Evolutionary conservation across 2,888 invertebrate genomes (phyloP).

Genomic region (Catocala sponsa): DNA sequence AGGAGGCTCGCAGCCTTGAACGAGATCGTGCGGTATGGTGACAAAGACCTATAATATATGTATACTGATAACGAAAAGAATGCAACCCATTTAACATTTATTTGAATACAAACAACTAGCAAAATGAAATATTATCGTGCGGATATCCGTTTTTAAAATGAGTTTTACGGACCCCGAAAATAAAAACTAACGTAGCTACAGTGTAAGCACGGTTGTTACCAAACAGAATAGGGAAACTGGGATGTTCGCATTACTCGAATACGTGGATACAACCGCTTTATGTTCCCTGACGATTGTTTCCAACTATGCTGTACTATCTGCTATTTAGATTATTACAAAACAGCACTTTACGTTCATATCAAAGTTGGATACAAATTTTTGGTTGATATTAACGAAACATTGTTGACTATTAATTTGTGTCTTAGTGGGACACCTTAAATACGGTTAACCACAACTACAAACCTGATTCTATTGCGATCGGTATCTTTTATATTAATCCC

Average conservation of each 20-base stretch:
- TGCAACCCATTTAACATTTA: slow-evolving; percentile 34
- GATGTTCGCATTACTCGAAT: slow-evolving; percentile 9
- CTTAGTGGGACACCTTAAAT: neutral
- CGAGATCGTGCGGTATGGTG: no score
- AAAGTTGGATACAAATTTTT: neutral
- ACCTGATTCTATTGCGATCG: no score
- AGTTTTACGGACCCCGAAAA: slow-evolving; percentile 10
- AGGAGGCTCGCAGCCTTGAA: no score
- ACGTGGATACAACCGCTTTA: slow-evolving; percentile 17
- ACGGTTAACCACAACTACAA: no score
- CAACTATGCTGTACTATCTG: slow-evolving; percentile 7
- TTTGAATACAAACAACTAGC: slow-evolving; percentile 32
- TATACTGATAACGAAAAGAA: slow-evolving; percentile 18
- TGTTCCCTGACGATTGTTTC: slow-evolving; percentile 14
- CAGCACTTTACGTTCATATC: neutral
- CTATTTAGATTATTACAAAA: slow-evolving; percentile 8
- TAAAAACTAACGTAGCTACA: slow-evolving; percentile 12
- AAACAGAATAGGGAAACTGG: slow-evolving; percentile 14
- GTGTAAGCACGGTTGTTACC: slow-evolving; percentile 6
- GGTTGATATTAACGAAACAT: neutral
- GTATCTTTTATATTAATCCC: no score
- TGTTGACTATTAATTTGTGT: neutral
- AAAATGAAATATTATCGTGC: slow-evolving; percentile 35
- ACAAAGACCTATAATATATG: no score
- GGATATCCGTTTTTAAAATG: slow-evolving; percentile 38